phyloP scores from a whole-genome alignment of 2,113 vertebrate genomes.

The Chauna torquata region DNA sequence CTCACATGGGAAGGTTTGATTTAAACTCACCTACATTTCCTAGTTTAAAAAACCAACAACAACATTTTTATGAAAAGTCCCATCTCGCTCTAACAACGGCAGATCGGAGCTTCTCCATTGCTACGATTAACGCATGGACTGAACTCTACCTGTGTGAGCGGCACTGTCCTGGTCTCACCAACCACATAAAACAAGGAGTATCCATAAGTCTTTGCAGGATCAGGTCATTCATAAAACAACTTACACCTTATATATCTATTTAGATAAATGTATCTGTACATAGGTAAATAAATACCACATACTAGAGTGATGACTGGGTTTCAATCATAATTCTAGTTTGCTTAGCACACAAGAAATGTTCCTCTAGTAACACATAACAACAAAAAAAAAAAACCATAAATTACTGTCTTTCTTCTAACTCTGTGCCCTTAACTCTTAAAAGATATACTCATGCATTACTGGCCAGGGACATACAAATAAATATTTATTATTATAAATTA shows the following conservation, averaged over 20 bases:
- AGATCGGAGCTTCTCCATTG: background rate
- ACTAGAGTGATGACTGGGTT: background rate
- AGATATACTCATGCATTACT: background rate
- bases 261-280: background rate
- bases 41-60: background rate
- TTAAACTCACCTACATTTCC: background rate
- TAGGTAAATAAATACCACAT: background rate
- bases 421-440: background rate
- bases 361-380: background rate
- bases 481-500: background rate
- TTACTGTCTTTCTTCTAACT: background rate
- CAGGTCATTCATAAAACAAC: background rate
- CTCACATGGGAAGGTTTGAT: background rate
- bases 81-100: background rate
- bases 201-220: background rate
- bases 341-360: background rate
- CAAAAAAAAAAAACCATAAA: background rate
- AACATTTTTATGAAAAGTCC: background rate
- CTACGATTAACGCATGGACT: background rate
- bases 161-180: background rate
- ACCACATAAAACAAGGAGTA: background rate
- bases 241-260: background rate
- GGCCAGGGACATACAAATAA: conserved; percentile 2
- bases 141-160: background rate
- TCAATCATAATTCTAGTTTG: background rate